phyloP scores from a whole-genome alignment of 2,888 invertebrate genomes.

The Saturnia pavonia region DNA sequence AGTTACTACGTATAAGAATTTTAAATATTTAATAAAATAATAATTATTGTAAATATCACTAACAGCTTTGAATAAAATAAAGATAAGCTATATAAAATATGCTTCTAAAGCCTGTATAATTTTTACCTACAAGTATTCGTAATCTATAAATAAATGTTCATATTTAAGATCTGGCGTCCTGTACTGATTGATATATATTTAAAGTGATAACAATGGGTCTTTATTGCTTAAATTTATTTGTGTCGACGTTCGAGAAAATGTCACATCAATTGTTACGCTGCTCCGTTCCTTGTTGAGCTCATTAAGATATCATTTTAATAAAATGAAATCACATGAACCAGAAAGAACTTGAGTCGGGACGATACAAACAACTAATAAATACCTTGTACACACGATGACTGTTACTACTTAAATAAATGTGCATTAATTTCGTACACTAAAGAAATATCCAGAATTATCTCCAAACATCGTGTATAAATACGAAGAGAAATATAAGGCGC shows the following conservation, averaged over 20 bases:
- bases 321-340: conserved; percentile 41
- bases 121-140: background rate
- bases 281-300: conserved; percentile 67
- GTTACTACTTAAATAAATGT: too few species aligned
- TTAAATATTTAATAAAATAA: too few species aligned
- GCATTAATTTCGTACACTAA: too few species aligned
- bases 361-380: background rate
- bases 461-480: too few species aligned
- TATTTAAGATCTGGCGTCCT: background rate
- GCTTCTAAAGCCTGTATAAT: background rate
- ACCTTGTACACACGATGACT: background rate
- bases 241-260: conserved; percentile 50
- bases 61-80: too few species aligned
- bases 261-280: conserved; percentile 54
- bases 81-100: too few species aligned
- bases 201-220: background rate
- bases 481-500: too few species aligned
- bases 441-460: too few species aligned
- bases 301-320: conserved; percentile 51
- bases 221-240: conserved; percentile 35
- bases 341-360: conserved; percentile 16
- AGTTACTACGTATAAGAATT: too few species aligned
- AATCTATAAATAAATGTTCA: background rate
- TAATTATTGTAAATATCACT: too few species aligned
- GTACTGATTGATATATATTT: background rate